phyloP scores from a whole-genome alignment of 2,797 vertebrate genomes.

The Ispidina lecontei region DNA sequence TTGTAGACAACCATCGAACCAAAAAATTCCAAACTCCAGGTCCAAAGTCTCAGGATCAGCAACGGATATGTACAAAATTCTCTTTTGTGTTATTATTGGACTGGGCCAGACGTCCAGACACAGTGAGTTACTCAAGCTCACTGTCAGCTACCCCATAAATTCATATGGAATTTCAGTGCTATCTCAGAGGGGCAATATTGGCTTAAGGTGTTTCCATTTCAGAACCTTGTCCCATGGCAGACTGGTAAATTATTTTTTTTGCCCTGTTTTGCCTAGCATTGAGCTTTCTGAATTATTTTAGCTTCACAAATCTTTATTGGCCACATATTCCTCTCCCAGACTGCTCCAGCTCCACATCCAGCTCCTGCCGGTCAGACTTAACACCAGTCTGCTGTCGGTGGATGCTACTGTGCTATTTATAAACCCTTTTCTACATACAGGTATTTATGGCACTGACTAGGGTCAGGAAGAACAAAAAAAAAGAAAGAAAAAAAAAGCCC shows the following conservation, averaged over 20 bases:
- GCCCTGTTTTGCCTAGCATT: neutral
- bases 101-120: constrained; percentile 52
- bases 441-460: constrained; percentile 71
- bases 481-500: neutral
- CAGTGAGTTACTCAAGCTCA: neutral
- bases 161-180: constrained; percentile 54
- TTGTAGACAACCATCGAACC: neutral
- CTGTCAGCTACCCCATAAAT: constrained; percentile 60
- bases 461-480: constrained; percentile 51
- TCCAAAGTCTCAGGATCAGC: constrained; percentile 39
- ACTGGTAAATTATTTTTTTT: neutral
- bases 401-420: constrained; percentile 75
- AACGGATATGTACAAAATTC: constrained; percentile 36
- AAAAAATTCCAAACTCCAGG: neutral
- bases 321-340: neutral
- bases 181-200: constrained; percentile 60
- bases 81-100: constrained; percentile 56
- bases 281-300: constrained; percentile 46
- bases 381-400: constrained; percentile 52
- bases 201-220: constrained; percentile 62
- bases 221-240: constrained; percentile 10
- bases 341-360: neutral
- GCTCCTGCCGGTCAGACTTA: constrained; percentile 25
- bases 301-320: constrained; percentile 50
- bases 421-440: constrained; percentile 64